Evolutionary conservation across 2,888 invertebrate species (phyloP).

Genomic region (Rotaria sp.): DNA sequence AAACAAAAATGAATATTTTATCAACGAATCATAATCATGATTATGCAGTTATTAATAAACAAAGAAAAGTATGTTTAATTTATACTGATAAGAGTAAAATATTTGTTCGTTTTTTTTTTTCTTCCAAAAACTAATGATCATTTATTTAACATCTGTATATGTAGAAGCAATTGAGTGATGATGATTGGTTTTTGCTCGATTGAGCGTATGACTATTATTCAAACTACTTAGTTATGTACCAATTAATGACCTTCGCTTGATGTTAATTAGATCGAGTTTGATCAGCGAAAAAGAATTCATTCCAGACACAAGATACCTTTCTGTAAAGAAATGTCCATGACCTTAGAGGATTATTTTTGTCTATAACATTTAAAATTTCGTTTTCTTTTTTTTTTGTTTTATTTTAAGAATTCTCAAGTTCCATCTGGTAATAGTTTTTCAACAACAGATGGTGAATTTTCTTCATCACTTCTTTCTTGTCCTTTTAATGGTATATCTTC

Average conservation of each 20-base stretch:
- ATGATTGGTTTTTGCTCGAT: neutral
- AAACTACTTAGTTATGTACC: too few species aligned
- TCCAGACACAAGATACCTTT: too few species aligned
- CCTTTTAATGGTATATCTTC: neutral
- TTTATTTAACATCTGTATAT: neutral
- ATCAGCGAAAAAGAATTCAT: too few species aligned
- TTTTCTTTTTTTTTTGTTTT: too few species aligned
- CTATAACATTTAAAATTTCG: too few species aligned
- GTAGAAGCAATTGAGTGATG: neutral
- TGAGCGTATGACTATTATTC: too few species aligned
- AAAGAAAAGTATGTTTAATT: neutral
- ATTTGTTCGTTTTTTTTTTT: neutral
- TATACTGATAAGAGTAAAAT: too few species aligned
- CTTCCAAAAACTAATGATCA: neutral
- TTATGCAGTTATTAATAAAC: slow-evolving; percentile 8
- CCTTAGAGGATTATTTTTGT: too few species aligned
- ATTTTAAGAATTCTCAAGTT: too few species aligned
- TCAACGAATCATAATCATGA: neutral
- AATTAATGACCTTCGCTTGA: too few species aligned
- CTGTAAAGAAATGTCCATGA: too few species aligned
- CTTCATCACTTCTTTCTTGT: neutral
- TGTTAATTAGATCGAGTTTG: too few species aligned
- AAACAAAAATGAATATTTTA: neutral
- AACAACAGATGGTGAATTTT: neutral
- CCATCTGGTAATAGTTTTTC: neutral